A percentile compares a stretch with the other conserved stretches of the same genome.
These are phyloP conservation scores for Chrysochloris asiatica DNA, from an alignment of 2,113 vertebrate species.

Conservation along the genomic window DNA sequence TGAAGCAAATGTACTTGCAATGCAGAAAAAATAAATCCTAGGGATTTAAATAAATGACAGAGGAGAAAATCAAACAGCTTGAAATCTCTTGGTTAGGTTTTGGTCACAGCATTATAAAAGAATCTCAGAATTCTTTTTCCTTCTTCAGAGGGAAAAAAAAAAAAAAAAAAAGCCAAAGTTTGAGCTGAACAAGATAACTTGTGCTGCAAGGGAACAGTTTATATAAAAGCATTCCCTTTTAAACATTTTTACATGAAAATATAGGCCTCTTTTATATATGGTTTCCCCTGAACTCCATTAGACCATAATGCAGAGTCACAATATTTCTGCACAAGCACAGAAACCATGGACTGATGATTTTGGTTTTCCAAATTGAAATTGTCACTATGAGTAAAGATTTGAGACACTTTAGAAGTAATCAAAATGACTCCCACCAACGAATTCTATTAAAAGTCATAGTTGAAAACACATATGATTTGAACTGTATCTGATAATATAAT, in stretches of 20 bases:
- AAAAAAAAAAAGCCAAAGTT: not conserved
- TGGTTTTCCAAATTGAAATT: not conserved
- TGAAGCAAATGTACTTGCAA: slow-evolving; percentile 14
- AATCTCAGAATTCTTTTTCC: slow-evolving; percentile 27
- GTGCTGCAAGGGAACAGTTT: not conserved
- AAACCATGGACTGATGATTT: not conserved
- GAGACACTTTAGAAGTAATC: slow-evolving; percentile 2
- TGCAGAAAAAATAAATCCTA: slow-evolving; percentile 55
- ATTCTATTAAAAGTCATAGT: not conserved
- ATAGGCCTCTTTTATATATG: not conserved
- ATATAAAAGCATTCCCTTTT: not conserved
- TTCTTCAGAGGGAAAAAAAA: slow-evolving; percentile 7
- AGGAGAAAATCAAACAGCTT: slow-evolving; percentile 52
- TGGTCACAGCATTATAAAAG: not conserved
- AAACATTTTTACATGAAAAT: not conserved
- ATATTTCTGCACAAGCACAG: not conserved
- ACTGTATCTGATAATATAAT: no score
- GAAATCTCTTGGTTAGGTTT: slow-evolving; percentile 35
- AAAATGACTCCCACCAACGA: not conserved
- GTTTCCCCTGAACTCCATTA: not conserved
- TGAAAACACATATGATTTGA: not conserved
- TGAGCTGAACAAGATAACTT: not conserved
- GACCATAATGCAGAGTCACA: not conserved
- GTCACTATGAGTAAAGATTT: not conserved
- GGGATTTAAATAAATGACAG: slow-evolving; percentile 55